Evolutionary conservation across 2,888 invertebrate species (phyloP).

Genomic region (Nebria salina): DNA sequence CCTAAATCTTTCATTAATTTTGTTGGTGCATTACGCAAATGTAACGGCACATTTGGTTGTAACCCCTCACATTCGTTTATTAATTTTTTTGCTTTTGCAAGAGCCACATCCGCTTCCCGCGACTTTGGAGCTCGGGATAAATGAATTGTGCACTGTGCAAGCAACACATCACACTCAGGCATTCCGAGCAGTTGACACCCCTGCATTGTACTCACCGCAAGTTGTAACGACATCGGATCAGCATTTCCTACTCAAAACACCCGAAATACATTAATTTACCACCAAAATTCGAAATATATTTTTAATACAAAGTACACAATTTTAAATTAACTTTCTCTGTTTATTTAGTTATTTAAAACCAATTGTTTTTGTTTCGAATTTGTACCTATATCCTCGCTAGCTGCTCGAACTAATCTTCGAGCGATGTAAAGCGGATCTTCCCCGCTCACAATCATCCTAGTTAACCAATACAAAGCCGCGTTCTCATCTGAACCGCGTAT

Average conservation of each 20-base stretch:
- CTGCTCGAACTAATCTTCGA: slow-evolving; percentile 76
- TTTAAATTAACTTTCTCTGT: neutral
- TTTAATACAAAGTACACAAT: neutral
- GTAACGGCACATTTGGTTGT: slow-evolving; percentile 79
- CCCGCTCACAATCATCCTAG: slow-evolving; percentile 80
- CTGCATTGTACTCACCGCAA: slow-evolving; percentile 79
- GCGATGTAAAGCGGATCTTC: slow-evolving; percentile 84
- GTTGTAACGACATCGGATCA: slow-evolving; percentile 71
- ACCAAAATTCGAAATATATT: neutral
- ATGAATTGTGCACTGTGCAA: slow-evolving; percentile 82
- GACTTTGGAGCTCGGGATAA: slow-evolving; percentile 82
- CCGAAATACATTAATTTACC: neutral
- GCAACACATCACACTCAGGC: slow-evolving; percentile 82
- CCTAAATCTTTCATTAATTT: slow-evolving; percentile 80
- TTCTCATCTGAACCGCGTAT: slow-evolving; percentile 83
- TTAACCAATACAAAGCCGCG: slow-evolving; percentile 84
- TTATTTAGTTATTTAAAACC: neutral
- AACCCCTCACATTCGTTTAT: slow-evolving; percentile 73
- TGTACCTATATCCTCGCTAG: slow-evolving; percentile 82
- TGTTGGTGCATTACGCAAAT: slow-evolving; percentile 83
- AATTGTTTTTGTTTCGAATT: neutral
- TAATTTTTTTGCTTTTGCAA: slow-evolving; percentile 67
- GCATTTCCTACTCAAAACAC: slow-evolving; percentile 67
- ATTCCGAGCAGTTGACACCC: slow-evolving; percentile 84
- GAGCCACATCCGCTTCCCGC: slow-evolving; percentile 66